Percentiles rank a stretch among this genome's conserved stretches.
Conservation (phyloP, 2,797 vertebrate genomes). For the Helostoma temminkii region DNA sequence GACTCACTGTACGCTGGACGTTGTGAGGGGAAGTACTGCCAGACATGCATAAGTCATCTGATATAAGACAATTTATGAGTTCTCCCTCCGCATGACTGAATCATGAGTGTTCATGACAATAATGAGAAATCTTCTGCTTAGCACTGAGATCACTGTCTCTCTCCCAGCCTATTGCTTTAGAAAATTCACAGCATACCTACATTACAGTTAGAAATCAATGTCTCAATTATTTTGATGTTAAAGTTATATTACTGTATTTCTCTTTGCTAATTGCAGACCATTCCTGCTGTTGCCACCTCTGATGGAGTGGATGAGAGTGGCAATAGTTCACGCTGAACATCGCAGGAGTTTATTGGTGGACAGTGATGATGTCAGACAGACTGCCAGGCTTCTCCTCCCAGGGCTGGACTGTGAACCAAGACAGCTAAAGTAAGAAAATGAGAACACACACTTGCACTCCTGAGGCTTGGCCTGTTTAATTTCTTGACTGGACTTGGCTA, state of each 20-base stretch:
- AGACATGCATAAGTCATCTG: slow-evolving; percentile 56
- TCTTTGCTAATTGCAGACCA: slow-evolving; percentile 80
- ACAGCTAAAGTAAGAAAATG: slow-evolving; percentile 93
- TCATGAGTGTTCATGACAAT: slow-evolving; percentile 41
- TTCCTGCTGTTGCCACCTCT: slow-evolving; percentile 95
- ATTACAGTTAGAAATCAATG: neutral
- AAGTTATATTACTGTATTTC: too few species aligned
- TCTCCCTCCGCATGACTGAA: slow-evolving; percentile 26
- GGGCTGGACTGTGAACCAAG: slow-evolving; percentile 97
- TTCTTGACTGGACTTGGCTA: neutral
- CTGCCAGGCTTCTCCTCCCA: slow-evolving; percentile 91
- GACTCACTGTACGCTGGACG: slow-evolving; percentile 43
- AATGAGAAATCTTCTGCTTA: neutral
- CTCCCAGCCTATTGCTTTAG: too few species aligned
- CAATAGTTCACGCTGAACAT: slow-evolving; percentile 96
- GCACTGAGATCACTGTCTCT: too few species aligned
- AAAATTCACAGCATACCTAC: neutral
- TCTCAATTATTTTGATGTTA: neutral
- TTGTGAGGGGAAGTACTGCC: slow-evolving; percentile 39
- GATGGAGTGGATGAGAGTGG: slow-evolving; percentile 99
- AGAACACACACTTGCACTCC: slow-evolving; percentile 14
- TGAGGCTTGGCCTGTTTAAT: neutral
- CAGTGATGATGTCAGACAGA: slow-evolving; percentile 96
- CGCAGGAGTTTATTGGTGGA: slow-evolving; percentile 94
- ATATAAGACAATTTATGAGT: slow-evolving; percentile 32